Evolutionary conservation across 2,797 vertebrate species (phyloP).

Genomic region (Odontamblyopus rebecca): DNA sequence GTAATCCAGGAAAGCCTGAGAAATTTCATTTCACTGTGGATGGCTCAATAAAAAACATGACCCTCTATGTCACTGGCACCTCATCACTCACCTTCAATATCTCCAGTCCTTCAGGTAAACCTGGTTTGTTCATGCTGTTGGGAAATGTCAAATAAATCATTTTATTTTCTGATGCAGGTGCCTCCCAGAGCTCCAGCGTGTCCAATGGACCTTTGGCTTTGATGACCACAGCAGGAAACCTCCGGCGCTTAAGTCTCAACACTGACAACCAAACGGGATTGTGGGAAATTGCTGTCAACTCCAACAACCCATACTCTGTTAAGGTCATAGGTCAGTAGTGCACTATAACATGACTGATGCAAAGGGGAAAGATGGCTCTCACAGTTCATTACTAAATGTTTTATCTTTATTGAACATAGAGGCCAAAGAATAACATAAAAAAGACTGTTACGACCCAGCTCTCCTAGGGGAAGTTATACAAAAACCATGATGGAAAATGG

Average conservation of each 20-base stretch:
- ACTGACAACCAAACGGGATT: conserved; percentile 48
- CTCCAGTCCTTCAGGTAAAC: conserved; percentile 61
- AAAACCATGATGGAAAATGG: no score
- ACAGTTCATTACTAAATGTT: no score
- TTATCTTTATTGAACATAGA: no score
- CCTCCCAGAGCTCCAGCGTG: conserved; percentile 55
- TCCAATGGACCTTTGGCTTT: conserved; percentile 56
- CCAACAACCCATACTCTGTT: conserved; percentile 51
- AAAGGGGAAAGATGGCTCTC: not conserved
- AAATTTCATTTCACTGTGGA: conserved; percentile 66
- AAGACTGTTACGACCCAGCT: no score
- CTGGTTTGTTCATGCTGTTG: not conserved
- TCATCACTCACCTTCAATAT: conserved; percentile 60
- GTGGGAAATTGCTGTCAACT: conserved; percentile 64
- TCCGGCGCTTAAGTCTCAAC: conserved; percentile 55
- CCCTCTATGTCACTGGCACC: conserved; percentile 65
- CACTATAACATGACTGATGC: not conserved
- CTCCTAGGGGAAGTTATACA: no score
- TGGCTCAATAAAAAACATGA: conserved; percentile 53
- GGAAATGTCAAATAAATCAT: not conserved
- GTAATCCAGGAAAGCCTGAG: conserved; percentile 46
- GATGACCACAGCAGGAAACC: conserved; percentile 60
- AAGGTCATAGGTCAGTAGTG: conserved; percentile 67
- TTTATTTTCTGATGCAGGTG: conserved; percentile 41
- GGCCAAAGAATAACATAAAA: no score